Evolutionary conservation across 2,797 vertebrate genomes (phyloP).

Genomic region (Sphaeramia orbicularis): DNA sequence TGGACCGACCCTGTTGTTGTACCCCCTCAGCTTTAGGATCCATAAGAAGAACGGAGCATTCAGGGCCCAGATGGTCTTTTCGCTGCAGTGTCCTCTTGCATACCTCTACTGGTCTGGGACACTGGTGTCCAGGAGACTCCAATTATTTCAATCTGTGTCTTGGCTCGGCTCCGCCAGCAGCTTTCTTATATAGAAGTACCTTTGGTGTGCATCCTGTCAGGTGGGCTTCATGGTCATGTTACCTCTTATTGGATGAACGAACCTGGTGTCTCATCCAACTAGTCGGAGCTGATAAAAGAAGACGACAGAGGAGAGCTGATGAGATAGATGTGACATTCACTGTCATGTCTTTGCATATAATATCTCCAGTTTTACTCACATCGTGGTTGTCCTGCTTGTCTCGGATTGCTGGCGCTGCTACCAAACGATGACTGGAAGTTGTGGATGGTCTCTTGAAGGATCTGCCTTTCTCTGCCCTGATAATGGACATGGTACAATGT

Average conservation of each 20-base stretch:
- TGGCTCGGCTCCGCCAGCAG: conserved; percentile 19
- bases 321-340: neutral
- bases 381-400: conserved; percentile 87
- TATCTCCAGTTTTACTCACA: conserved; percentile 81
- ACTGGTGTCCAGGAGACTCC: conserved; percentile 32
- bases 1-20: conserved; percentile 4
- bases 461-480: conserved; percentile 96
- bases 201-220: conserved; percentile 21
- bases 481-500: conserved; percentile 11
- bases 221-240: conserved; percentile 40
- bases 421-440: conserved; percentile 99
- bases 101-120: conserved; percentile 33
- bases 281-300: conserved; percentile 79
- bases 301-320: neutral
- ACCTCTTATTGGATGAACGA: conserved; percentile 85
- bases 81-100: conserved; percentile 36
- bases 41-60: conserved; percentile 7
- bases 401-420: conserved; percentile 96
- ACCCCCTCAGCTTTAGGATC: conserved; percentile 22
- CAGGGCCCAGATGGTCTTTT: conserved; percentile 7
- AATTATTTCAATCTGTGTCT: neutral
- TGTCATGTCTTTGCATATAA: neutral
- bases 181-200: conserved; percentile 37
- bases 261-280: conserved; percentile 88
- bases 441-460: conserved; percentile 98